Conservation (phyloP, 2,113 vertebrate species). For the Falco punctatus region DNA sequence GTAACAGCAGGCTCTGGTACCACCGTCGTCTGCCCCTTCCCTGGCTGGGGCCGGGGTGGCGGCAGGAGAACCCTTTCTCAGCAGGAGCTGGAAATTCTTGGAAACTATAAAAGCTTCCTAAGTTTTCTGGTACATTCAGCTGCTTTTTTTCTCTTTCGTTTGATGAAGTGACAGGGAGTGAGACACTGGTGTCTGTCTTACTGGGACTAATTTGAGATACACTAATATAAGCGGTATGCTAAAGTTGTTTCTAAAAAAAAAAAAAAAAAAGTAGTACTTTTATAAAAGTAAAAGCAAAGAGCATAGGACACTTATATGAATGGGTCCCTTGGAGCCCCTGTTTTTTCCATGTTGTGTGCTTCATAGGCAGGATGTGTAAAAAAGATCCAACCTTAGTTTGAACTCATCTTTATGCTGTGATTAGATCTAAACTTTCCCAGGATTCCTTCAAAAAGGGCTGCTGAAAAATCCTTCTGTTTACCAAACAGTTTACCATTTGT, state of each 20-base stretch:
- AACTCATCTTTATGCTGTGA: constrained; percentile 47
- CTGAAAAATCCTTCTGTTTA: constrained; percentile 59
- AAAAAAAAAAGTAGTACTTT: not conserved
- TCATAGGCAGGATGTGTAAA: constrained; percentile 32
- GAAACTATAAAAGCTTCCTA: not conserved
- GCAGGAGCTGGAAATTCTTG: not conserved
- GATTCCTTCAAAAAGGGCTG: constrained; percentile 24
- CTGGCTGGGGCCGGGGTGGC: not conserved
- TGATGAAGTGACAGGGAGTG: not conserved
- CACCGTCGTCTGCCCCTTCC: constrained; percentile 1
- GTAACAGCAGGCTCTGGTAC: not conserved
- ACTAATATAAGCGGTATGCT: not conserved
- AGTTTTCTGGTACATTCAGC: not conserved
- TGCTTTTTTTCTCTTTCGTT: not conserved
- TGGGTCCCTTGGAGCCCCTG: not conserved
- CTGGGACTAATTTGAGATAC: not conserved
- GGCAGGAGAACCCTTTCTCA: not conserved
- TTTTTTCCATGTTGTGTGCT: not conserved
- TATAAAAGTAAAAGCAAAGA: not conserved
- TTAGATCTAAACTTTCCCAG: constrained; percentile 56
- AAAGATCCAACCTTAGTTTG: constrained; percentile 43
- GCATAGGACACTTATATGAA: not conserved
- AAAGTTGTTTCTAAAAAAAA: not conserved
- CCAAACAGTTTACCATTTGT: constrained; percentile 62
- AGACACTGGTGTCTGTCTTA: not conserved